A percentile compares a stretch with the other conserved stretches of the same genome.
Conservation (phyloP, 2,797 vertebrate species). For the Esox masquinongy region DNA sequence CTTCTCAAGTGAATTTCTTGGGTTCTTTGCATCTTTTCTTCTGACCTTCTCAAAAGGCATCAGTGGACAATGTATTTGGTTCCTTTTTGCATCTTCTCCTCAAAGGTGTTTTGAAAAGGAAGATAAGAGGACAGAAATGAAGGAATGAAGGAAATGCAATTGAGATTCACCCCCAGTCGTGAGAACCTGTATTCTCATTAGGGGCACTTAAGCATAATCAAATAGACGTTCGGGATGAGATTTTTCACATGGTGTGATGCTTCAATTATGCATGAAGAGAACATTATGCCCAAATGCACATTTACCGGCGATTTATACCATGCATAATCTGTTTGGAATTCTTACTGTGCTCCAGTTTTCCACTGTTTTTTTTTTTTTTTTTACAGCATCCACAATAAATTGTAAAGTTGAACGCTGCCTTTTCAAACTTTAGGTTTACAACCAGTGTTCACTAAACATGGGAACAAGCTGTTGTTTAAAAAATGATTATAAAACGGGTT, state of each 20-base stretch:
- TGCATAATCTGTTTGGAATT: neutral
- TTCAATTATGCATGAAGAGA: constrained; percentile 37
- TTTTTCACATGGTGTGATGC: neutral
- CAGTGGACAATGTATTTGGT: neutral
- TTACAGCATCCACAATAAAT: neutral
- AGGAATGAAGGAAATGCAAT: neutral
- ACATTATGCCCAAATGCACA: constrained; percentile 22
- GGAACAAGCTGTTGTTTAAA: too few relatives aligned
- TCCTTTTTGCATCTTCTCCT: neutral
- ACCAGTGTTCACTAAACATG: neutral
- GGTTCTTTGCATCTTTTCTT: neutral
- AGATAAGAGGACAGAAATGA: neutral
- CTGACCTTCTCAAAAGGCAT: neutral
- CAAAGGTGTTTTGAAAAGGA: neutral
- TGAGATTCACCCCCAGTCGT: constrained; percentile 4
- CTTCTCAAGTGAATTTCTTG: too few relatives aligned
- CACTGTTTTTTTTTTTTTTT: neutral
- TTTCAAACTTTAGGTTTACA: neutral
- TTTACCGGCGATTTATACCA: neutral
- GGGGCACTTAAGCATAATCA: constrained; percentile 38
- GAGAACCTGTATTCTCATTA: constrained; percentile 37
- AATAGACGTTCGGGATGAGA: constrained; percentile 34
- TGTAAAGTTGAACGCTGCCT: neutral
- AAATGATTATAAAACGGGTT: too few relatives aligned
- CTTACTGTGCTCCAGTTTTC: neutral